phyloP scores from a whole-genome alignment of 1,140 invertebrate genomes.

The Bombyx mandarina region DNA sequence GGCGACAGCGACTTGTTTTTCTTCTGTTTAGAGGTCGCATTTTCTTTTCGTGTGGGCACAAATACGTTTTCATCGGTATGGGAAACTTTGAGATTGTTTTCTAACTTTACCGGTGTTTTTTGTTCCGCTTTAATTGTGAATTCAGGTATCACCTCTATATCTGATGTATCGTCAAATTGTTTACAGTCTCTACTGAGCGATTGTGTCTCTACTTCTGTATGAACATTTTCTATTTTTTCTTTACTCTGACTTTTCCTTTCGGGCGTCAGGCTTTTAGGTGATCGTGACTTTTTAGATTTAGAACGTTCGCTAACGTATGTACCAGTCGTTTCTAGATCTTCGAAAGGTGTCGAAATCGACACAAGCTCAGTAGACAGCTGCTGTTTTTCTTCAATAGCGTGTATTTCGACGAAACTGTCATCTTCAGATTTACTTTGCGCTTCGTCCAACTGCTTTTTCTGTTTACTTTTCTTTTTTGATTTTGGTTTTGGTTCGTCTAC shows the following conservation, averaged over 20 bases:
- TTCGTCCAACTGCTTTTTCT: constrained; percentile 45
- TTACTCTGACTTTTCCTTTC: constrained; percentile 30
- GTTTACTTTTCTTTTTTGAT: constrained; percentile 50
- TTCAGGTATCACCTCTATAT: constrained; percentile 9
- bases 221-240: constrained; percentile 10
- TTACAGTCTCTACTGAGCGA: neutral
- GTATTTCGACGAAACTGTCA: constrained; percentile 62
- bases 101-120: constrained; percentile 8
- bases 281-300: constrained; percentile 40
- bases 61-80: constrained; percentile 3
- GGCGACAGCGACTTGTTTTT: constrained; percentile 48
- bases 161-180: constrained; percentile 3
- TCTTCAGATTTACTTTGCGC: constrained; percentile 39
- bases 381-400: constrained; percentile 52
- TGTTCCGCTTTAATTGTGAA: constrained; percentile 1
- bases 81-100: constrained; percentile 7
- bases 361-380: constrained; percentile 44
- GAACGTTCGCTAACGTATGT: constrained; percentile 20
- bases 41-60: constrained; percentile 19
- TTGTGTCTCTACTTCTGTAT: constrained; percentile 5
- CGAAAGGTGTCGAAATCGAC: constrained; percentile 51
- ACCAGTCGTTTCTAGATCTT: constrained; percentile 32
- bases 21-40: constrained; percentile 21
- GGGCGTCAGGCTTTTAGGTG: constrained; percentile 41
- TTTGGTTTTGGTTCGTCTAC: constrained; percentile 49